Conservation (phyloP, 2,888 invertebrate species). For the Thymelicus acteon region DNA sequence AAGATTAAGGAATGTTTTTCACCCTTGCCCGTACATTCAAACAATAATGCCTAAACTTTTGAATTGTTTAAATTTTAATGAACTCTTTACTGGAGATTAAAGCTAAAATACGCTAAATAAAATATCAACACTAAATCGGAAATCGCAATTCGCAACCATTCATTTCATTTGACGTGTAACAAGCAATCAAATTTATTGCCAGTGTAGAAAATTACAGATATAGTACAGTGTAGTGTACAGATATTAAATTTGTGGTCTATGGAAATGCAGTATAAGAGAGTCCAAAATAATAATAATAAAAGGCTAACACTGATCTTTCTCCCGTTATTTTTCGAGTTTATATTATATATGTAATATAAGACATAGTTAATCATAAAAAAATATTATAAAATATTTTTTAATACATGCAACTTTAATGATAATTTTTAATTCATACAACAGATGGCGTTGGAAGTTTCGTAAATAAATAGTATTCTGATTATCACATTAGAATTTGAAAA, state of each 20-base stretch:
- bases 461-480: no score
- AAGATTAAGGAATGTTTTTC: constrained; percentile 59
- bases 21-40: constrained; percentile 42
- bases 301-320: no score
- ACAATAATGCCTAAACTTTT: constrained; percentile 13
- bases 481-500: no score
- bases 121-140: constrained; percentile 44
- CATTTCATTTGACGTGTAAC: constrained; percentile 54
- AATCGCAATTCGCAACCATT: constrained; percentile 47
- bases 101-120: constrained; percentile 19
- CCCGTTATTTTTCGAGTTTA: no score
- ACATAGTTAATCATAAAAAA: background rate
- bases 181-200: constrained; percentile 45
- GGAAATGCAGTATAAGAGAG: no score
- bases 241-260: no score
- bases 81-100: constrained; percentile 25
- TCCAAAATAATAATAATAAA: no score
- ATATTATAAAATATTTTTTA: background rate
- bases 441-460: background rate
- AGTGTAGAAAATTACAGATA: background rate
- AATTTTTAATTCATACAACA: background rate
- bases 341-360: background rate
- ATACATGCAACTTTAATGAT: background rate
- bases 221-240: no score
- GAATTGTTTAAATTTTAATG: background rate